These are phyloP conservation scores for Brachystomella parvula DNA, from an alignment of 1,140 invertebrate genomes.

Conservation along the genomic window DNA sequence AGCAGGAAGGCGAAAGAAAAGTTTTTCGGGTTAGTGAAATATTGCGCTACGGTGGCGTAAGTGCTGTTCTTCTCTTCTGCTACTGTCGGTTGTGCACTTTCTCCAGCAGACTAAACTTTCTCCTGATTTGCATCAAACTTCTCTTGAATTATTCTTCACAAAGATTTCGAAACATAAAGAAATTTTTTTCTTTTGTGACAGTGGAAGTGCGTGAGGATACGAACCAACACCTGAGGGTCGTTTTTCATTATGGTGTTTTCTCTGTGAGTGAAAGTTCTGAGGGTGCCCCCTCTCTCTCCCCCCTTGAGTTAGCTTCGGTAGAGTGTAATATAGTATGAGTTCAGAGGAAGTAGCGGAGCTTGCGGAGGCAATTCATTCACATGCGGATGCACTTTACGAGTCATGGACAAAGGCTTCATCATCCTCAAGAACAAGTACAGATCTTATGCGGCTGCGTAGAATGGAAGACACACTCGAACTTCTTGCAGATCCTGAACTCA, in stretches of 20 bases:
- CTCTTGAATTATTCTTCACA: too few relatives aligned
- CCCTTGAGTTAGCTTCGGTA: background rate
- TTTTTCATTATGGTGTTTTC: background rate
- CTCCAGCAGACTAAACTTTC: too few relatives aligned
- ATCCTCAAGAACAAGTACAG: constrained; percentile 5
- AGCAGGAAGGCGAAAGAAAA: too few relatives aligned
- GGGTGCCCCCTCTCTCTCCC: background rate
- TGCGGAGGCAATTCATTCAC: constrained; percentile 36
- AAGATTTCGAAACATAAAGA: too few relatives aligned
- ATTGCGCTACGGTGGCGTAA: too few relatives aligned
- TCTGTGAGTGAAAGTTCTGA: background rate
- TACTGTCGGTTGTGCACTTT: too few relatives aligned
- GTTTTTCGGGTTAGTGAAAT: too few relatives aligned
- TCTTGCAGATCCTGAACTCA: constrained; percentile 29
- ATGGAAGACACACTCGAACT: constrained; percentile 37
- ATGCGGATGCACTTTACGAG: constrained; percentile 37
- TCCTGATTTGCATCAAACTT: too few relatives aligned
- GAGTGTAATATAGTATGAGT: constrained; percentile 20
- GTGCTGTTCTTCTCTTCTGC: too few relatives aligned
- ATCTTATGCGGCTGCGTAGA: constrained; percentile 14
- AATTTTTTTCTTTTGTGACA: too few relatives aligned
- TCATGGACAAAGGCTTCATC: constrained; percentile 33
- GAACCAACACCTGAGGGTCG: too few relatives aligned
- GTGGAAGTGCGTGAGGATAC: too few relatives aligned
- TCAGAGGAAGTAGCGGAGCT: constrained; percentile 37